These are phyloP conservation scores for Diaprepes abbreviatus DNA, from an alignment of 2,888 invertebrate genomes.

Conservation along the genomic window DNA sequence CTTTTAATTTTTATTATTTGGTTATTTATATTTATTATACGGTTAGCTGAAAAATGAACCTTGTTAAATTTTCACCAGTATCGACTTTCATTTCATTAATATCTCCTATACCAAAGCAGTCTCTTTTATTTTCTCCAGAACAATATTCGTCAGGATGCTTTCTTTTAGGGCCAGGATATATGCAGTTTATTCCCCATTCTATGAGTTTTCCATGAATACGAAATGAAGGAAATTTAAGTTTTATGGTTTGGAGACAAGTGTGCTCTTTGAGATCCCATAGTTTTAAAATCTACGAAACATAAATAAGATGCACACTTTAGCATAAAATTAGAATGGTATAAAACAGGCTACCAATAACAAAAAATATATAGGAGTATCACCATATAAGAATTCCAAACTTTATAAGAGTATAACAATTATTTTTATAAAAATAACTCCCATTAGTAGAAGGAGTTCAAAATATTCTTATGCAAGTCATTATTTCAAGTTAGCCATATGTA, in stretches of 20 bases:
- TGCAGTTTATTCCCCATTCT: slow-evolving; percentile 72
- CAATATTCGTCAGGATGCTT: slow-evolving; percentile 17
- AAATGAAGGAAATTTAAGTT: slow-evolving; percentile 72
- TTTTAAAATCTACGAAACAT: slow-evolving; percentile 68
- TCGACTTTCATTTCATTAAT: slow-evolving; percentile 47
- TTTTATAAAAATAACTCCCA: no score
- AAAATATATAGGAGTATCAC: no score
- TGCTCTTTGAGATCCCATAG: slow-evolving; percentile 75
- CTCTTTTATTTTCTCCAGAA: slow-evolving; percentile 20
- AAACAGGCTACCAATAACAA: no score
- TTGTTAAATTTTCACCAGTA: background rate
- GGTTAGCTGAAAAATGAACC: no score
- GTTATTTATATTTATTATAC: no score
- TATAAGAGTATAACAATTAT: no score
- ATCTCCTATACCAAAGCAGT: slow-evolving; percentile 51
- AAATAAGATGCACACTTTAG: background rate
- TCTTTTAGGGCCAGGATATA: slow-evolving; percentile 71
- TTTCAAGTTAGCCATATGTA: no score
- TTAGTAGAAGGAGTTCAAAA: no score
- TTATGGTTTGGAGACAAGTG: slow-evolving; percentile 71
- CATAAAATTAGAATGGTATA: no score
- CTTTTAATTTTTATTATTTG: no score
- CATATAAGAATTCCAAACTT: no score
- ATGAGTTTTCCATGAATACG: slow-evolving; percentile 72
- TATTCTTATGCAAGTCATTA: no score